A percentile compares a stretch with the other conserved stretches of the same genome.
phyloP scores from a whole-genome alignment of 2,797 vertebrate genomes.

The Peromyscus nudipes region DNA sequence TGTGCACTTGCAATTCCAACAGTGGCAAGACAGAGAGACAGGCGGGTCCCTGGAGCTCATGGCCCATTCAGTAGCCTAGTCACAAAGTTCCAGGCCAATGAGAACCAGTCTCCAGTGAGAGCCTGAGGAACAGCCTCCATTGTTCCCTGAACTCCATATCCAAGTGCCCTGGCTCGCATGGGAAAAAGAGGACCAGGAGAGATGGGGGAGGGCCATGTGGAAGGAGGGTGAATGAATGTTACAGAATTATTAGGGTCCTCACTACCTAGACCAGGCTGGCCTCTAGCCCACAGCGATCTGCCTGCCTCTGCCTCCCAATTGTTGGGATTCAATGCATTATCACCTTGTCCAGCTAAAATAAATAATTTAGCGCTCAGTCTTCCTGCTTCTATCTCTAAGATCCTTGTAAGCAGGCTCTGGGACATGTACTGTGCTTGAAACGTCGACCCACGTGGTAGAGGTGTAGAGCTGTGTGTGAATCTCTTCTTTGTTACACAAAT shows the following conservation, averaged over 20 bases:
- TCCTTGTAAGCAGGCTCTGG: neutral
- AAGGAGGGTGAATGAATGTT: too few species aligned
- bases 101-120: neutral
- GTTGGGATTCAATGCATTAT: neutral
- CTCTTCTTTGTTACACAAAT: neutral
- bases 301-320: neutral
- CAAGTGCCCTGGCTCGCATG: fast-evolving
- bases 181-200: neutral
- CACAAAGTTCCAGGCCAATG: neutral
- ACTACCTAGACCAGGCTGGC: neutral
- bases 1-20: too few species aligned
- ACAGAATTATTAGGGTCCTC: neutral
- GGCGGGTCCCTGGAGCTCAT: neutral
- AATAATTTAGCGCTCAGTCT: neutral
- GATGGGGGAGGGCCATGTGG: neutral
- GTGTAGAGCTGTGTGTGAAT: neutral
- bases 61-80: neutral
- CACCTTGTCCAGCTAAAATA: neutral
- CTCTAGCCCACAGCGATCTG: neutral
- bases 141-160: neutral
- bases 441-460: neutral
- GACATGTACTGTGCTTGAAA: neutral
- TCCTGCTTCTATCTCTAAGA: neutral
- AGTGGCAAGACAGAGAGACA: neutral
- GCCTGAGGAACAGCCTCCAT: neutral